phyloP scores from a whole-genome alignment of 2,888 invertebrate genomes.

The Venusia cambrica region DNA sequence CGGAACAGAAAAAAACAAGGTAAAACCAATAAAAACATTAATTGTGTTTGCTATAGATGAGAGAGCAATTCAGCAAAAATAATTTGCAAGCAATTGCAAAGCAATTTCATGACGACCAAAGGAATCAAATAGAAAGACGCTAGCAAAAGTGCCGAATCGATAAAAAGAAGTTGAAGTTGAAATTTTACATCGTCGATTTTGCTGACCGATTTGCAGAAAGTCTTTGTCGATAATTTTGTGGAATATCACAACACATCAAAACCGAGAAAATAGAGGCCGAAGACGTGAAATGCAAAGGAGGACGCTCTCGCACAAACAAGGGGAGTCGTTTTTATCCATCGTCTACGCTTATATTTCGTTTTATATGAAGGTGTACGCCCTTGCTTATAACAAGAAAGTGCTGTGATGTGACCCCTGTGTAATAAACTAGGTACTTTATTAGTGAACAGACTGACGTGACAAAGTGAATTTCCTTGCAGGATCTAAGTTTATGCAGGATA shows the following conservation, averaged over 20 bases:
- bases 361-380: constrained; percentile 51
- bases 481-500: no score
- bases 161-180: no score
- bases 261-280: constrained; percentile 51
- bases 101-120: no score
- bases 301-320: constrained; percentile 73
- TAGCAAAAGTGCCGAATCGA: no score
- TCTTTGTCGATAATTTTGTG: constrained; percentile 50
- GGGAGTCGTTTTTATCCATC: constrained; percentile 60
- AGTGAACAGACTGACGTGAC: constrained; percentile 56
- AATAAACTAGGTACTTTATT: constrained; percentile 47
- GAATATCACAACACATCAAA: constrained; percentile 51
- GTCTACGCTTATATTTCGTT: constrained; percentile 31
- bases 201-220: constrained; percentile 49
- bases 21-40: no score
- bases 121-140: no score
- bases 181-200: constrained; percentile 67
- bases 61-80: no score
- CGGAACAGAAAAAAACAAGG: no score
- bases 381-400: constrained; percentile 45
- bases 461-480: constrained; percentile 37
- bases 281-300: constrained; percentile 78
- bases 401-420: constrained; percentile 55
- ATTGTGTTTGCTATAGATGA: no score
- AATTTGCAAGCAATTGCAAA: no score